Evolutionary conservation across 2,113 vertebrate species (phyloP).

Genomic region (Urocolius indicus): DNA sequence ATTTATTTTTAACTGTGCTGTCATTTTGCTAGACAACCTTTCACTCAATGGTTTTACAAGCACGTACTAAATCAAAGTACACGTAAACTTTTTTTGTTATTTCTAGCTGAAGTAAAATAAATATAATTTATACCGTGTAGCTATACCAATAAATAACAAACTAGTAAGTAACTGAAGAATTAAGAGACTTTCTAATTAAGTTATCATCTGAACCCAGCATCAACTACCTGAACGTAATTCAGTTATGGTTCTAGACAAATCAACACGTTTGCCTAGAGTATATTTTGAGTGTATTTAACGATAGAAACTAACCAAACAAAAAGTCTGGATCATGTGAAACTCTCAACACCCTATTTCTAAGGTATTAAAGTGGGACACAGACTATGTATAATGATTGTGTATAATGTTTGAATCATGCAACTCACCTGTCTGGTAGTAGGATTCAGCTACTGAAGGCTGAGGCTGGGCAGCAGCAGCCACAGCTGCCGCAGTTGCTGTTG

Average conservation of each 20-base stretch:
- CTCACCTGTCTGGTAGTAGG: conserved; percentile 96
- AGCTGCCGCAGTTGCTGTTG: conserved; percentile 86
- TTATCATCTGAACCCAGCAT: not conserved
- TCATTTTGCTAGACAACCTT: not conserved
- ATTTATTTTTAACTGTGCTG: not conserved
- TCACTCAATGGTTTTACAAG: not conserved
- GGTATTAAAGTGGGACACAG: not conserved
- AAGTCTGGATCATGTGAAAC: not conserved
- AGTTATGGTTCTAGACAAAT: not conserved
- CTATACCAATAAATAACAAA: not conserved
- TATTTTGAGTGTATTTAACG: not conserved
- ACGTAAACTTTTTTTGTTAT: not conserved
- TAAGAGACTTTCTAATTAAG: not conserved
- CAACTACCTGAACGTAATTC: not conserved
- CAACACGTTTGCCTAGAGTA: not conserved
- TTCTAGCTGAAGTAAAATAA: not conserved
- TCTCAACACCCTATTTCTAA: not conserved
- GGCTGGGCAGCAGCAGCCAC: conserved; percentile 90
- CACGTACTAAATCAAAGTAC: not conserved
- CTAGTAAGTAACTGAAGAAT: not conserved
- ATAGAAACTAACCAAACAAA: not conserved
- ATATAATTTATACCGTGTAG: not conserved
- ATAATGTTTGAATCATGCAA: not conserved
- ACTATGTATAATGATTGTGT: not conserved
- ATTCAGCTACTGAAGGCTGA: conserved; percentile 93